Evolutionary conservation across 2,888 invertebrate species (phyloP).

Genomic region (Lacanobia wlatinum): DNA sequence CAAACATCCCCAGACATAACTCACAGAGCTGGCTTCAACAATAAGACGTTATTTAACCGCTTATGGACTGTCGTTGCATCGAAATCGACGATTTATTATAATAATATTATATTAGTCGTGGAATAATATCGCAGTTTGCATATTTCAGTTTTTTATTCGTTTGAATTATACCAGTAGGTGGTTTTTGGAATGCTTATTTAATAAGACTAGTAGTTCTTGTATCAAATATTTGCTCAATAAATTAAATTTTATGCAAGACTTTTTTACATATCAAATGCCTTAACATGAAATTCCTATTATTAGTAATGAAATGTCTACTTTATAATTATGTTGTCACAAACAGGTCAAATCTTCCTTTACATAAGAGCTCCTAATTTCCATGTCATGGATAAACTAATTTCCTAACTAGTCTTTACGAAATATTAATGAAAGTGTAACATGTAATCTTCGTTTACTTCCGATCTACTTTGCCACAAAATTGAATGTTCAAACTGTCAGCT

Average conservation of each 20-base stretch:
- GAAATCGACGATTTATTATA: constrained; percentile 64
- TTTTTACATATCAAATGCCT: neutral
- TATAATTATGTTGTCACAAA: neutral
- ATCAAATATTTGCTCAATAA: constrained; percentile 5
- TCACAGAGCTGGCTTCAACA: constrained; percentile 55
- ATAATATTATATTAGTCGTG: constrained; percentile 60
- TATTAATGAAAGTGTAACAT: constrained; percentile 15
- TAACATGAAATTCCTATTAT: neutral
- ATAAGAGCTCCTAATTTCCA: constrained; percentile 2
- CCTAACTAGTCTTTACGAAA: constrained; percentile 25
- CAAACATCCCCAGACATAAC: constrained; percentile 52
- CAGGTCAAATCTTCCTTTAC: neutral
- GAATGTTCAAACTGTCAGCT: constrained; percentile 53
- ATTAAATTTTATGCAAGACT: neutral
- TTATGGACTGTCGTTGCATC: constrained; percentile 56
- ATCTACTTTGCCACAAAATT: constrained; percentile 51
- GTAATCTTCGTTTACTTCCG: constrained; percentile 52
- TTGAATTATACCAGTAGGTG: constrained; percentile 33
- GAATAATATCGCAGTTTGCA: constrained; percentile 60
- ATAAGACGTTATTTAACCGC: constrained; percentile 56
- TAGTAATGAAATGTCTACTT: neutral
- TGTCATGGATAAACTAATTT: constrained; percentile 15
- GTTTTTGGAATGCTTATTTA: constrained; percentile 32
- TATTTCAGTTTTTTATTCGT: constrained; percentile 51
- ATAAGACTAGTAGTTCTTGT: constrained; percentile 1